A percentile compares a stretch with the other conserved stretches of the same genome.
Evolutionary conservation across 2,113 vertebrate species (phyloP).

Genomic region (Eubucco bourcierii): DNA sequence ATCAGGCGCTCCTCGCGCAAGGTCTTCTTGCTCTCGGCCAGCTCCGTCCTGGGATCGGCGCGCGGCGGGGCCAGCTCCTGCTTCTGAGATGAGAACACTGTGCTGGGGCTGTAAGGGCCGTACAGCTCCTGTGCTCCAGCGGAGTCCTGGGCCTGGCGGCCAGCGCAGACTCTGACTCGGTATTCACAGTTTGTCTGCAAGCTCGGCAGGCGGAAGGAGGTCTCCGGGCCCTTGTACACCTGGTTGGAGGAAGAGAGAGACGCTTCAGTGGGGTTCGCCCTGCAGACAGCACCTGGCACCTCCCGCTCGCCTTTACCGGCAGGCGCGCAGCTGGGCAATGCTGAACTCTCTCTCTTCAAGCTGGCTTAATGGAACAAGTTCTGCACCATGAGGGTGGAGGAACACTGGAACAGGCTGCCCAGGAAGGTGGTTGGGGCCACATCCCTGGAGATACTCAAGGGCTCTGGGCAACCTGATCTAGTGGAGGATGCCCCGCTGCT

Average conservation of each 20-base stretch:
- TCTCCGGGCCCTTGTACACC: constrained; percentile 81
- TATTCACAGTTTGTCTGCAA: constrained; percentile 74
- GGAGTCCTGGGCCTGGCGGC: constrained; percentile 72
- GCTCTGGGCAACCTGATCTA: too few relatives aligned
- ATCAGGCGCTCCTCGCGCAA: constrained; percentile 73
- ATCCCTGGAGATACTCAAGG: too few relatives aligned
- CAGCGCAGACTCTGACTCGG: constrained; percentile 74
- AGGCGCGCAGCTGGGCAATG: accelerated
- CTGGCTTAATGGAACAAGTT: neutral
- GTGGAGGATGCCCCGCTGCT: too few relatives aligned
- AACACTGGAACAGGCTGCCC: too few relatives aligned
- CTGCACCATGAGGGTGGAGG: too few relatives aligned
- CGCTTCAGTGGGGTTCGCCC: accelerated
- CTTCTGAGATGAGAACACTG: constrained; percentile 69
- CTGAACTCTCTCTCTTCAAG: neutral
- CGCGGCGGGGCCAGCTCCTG: neutral
- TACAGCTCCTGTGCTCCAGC: constrained; percentile 71
- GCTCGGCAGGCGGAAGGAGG: constrained; percentile 72
- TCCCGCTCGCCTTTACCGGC: accelerated
- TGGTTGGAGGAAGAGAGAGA: neutral
- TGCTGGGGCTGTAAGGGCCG: constrained; percentile 76
- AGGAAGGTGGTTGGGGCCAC: too few relatives aligned
- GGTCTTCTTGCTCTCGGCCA: constrained; percentile 36
- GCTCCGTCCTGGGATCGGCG: neutral
- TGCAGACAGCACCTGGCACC: neutral